Evolutionary conservation across 2,797 vertebrate genomes (phyloP).

Genomic region (Tadarida brasiliensis): DNA sequence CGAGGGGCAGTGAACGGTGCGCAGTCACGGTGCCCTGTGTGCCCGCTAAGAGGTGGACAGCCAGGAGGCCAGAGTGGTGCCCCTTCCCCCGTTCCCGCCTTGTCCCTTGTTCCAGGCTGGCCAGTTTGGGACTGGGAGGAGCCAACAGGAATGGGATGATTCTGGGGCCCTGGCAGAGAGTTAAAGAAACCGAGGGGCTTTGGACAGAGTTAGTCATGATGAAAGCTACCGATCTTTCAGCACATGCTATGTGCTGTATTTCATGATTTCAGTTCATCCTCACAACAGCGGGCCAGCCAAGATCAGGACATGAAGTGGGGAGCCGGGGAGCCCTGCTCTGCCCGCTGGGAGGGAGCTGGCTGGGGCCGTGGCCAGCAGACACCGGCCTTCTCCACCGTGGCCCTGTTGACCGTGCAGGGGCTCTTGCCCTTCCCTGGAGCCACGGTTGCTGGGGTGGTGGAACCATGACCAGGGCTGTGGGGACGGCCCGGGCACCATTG

Average conservation of each 20-base stretch:
- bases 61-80: neutral
- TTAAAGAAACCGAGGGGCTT: neutral
- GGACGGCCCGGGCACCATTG: neutral
- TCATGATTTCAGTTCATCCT: neutral
- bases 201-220: neutral
- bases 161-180: neutral
- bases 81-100: neutral
- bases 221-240: neutral
- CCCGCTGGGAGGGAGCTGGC: neutral
- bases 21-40: rapidly evolving
- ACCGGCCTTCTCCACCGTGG: neutral
- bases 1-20: neutral
- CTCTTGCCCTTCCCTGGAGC: neutral
- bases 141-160: neutral
- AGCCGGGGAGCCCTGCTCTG: neutral
- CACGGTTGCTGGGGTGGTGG: rapidly evolving
- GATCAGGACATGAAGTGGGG: neutral
- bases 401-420: neutral
- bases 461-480: neutral
- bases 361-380: neutral
- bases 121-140: neutral
- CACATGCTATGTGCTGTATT: neutral
- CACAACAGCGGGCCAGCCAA: rapidly evolving
- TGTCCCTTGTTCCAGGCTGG: neutral
- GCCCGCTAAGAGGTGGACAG: neutral